Evolutionary conservation across 64 coral and sea anemone species (phyloP).

Genomic region (Anthopleura sola): DNA sequence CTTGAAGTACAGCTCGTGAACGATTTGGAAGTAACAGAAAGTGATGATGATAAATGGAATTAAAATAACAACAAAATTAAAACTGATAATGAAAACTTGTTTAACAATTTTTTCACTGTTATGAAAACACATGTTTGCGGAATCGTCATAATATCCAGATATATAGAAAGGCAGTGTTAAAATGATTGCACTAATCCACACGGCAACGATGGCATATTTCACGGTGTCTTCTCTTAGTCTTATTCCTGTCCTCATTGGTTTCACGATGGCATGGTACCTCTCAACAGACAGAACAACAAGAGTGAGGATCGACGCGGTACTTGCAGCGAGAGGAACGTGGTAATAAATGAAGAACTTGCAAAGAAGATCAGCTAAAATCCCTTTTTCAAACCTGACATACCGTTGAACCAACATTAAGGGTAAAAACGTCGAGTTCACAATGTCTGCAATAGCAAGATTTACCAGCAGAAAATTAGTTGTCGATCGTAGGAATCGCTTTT

Average conservation of each 20-base stretch:
- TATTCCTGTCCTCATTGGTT: not conserved
- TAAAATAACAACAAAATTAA: too few relatives aligned
- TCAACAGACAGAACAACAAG: slow-evolving; percentile 11
- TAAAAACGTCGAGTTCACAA: too few relatives aligned
- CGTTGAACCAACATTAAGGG: too few relatives aligned
- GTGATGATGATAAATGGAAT: not conserved
- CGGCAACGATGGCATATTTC: not conserved
- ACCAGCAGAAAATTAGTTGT: too few relatives aligned
- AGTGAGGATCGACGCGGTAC: slow-evolving; percentile 3
- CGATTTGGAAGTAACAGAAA: slow-evolving; percentile 24
- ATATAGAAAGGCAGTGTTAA: not conserved
- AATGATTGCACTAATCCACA: not conserved
- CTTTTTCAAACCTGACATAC: too few relatives aligned
- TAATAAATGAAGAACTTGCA: not conserved
- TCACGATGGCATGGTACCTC: not conserved
- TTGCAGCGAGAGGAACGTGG: not conserved
- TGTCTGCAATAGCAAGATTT: too few relatives aligned
- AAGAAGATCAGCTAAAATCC: not conserved
- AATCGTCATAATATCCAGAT: not conserved
- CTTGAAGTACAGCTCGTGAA: slow-evolving; percentile 10
- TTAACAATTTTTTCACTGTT: too few relatives aligned
- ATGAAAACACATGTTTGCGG: too few relatives aligned
- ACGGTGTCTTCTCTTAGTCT: slow-evolving; percentile 1
- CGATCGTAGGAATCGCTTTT: too few relatives aligned
- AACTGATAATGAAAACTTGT: too few relatives aligned